Percentiles rank a stretch among this genome's conserved stretches.
Evolutionary conservation across 2,888 invertebrate genomes (phyloP).

Genomic region (Belgica antarctica): DNA sequence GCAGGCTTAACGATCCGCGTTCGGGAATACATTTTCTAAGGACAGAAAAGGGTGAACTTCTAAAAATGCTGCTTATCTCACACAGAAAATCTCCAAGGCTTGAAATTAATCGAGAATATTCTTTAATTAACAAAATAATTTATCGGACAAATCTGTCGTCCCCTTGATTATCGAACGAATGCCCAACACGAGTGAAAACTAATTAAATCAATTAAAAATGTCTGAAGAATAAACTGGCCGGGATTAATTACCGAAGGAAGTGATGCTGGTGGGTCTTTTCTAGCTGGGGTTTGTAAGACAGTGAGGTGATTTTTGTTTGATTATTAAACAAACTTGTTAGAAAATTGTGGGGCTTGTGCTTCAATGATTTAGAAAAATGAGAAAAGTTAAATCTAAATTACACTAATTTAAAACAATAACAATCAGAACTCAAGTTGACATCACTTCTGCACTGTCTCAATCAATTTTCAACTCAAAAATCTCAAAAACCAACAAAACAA

Average conservation of each 20-base stretch:
- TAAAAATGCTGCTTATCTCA: neutral
- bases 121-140: constrained; percentile 36
- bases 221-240: neutral
- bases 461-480: neutral
- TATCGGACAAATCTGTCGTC: constrained; percentile 37
- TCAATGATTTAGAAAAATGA: no score
- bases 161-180: neutral
- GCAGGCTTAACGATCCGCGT: neutral
- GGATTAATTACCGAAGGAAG: neutral
- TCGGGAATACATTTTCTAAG: neutral
- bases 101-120: constrained; percentile 24
- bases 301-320: no score
- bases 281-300: neutral
- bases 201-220: constrained; percentile 3
- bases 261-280: constrained; percentile 12
- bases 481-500: neutral
- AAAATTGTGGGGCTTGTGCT: no score
- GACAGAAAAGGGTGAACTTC: constrained; percentile 17
- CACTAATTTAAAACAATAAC: no score
- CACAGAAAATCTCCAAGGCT: neutral
- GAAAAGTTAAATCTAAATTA: no score
- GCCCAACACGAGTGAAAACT: constrained; percentile 23
- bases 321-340: no score
- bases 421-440: no score
- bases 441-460: no score